A percentile compares a stretch with the other conserved stretches of the same genome.
These are phyloP conservation scores for Griposia aprilina DNA, from an alignment of 2,888 invertebrate genomes.

Conservation along the genomic window DNA sequence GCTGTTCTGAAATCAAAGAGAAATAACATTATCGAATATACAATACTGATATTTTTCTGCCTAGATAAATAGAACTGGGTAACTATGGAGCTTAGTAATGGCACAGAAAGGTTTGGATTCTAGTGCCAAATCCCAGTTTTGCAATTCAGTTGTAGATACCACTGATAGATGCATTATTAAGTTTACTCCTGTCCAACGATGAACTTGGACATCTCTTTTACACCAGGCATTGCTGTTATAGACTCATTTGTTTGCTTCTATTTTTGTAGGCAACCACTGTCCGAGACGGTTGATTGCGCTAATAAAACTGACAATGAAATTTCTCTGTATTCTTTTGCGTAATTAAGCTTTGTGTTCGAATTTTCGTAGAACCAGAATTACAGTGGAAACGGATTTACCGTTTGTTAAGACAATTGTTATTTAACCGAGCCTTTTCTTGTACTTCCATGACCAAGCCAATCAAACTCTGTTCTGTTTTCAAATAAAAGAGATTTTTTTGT, in stretches of 20 bases:
- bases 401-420: conserved; percentile 43
- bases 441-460: background rate
- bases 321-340: conserved; percentile 30
- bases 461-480: conserved; percentile 19
- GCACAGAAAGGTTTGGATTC: background rate
- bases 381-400: conserved; percentile 42
- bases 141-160: background rate
- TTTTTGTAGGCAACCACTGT: background rate
- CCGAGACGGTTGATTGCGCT: conserved; percentile 23
- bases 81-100: background rate
- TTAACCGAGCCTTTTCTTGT: conserved; percentile 11
- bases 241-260: background rate
- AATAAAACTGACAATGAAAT: conserved; percentile 33
- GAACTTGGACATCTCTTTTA: background rate
- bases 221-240: background rate
- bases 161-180: background rate
- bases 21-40: background rate
- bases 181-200: background rate
- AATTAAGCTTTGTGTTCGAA: conserved; percentile 40
- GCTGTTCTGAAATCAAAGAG: background rate
- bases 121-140: background rate
- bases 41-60: background rate
- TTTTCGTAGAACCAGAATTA: conserved; percentile 42
- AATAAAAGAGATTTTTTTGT: conserved; percentile 9
- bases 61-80: background rate